Base-by-base conservation (phyloP, 2,797 vertebrate genomes). In the Spondyliosoma cantharus region DNA sequence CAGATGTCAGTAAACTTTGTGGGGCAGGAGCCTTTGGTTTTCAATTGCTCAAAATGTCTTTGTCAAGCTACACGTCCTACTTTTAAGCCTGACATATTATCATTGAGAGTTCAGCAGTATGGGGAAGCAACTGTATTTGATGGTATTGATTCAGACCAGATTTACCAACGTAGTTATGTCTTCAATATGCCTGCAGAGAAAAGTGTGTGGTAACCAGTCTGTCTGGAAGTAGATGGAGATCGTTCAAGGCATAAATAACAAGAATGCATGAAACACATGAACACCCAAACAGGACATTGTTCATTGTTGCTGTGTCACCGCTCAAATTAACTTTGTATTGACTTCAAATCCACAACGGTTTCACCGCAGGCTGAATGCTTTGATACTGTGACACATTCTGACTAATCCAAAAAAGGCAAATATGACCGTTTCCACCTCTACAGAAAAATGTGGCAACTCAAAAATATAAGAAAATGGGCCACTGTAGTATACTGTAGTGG, bases 111-210 rank as follows among this genome's bases (percentile, higher is more conserved):
- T 80, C n/a, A 76, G 24, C 24, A 75, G 32, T 37, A 32, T 1
- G 8, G 17, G 11, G 4, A 4, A 27, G 15, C 19, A 45, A 32
- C 9, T 22, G 9, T 19, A 1, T 43, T 24, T 32, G 8, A 64
- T 42, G 9, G n/a, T 57, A 49, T 8, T 37, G 8, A 11, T 37
- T 37, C 37, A 11, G 37, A 37, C 37, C 9, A 3, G 2, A 67
- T 64, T 73, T 16, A 42, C 24, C 24, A 24, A 42, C 45, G n/a
- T 45, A 42, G 1, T 46, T 57, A 70, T 71, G 25, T 27, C 78
- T 83, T 80, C 52, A 65, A 20, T 19, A 16, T 67, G 54, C 8
- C 46, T 68, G 22, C n/a, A 74, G 57, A 64, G 42, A 54, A 69
- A 80, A 56, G 3, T 69, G 53, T 86, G 76, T 60, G 46, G 65